Percentiles rank a stretch among this genome's conserved stretches.
These are phyloP conservation scores for Lithosia quadra DNA, from an alignment of 2,888 invertebrate species.

Conservation along the genomic window DNA sequence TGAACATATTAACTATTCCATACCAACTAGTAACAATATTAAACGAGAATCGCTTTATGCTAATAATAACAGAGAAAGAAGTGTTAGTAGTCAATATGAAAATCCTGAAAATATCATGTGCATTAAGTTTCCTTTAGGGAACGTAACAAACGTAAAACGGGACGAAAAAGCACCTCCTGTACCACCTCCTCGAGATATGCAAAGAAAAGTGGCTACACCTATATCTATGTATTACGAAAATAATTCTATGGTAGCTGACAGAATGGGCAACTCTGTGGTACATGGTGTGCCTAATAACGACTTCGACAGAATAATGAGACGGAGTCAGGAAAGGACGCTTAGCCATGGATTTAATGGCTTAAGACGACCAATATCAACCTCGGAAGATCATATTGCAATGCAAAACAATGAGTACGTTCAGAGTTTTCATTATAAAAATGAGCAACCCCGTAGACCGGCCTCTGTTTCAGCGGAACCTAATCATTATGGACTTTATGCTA, in stretches of 20 bases:
- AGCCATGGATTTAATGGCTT: slow-evolving; percentile 81
- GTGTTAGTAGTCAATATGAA: slow-evolving; percentile 72
- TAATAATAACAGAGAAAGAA: slow-evolving; percentile 76
- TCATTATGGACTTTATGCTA: slow-evolving; percentile 78
- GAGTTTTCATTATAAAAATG: slow-evolving; percentile 67
- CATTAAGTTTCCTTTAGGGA: slow-evolving; percentile 84
- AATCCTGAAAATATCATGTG: slow-evolving; percentile 80
- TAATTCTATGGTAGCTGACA: slow-evolving; percentile 69
- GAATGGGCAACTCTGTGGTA: slow-evolving; percentile 62
- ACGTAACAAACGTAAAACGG: slow-evolving; percentile 75
- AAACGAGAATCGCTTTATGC: slow-evolving; percentile 74
- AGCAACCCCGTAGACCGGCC: slow-evolving; percentile 81
- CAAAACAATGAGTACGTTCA: slow-evolving; percentile 80
- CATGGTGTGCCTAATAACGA: slow-evolving; percentile 83
- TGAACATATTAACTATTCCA: slow-evolving; percentile 84
- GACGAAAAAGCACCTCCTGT: slow-evolving; percentile 89
- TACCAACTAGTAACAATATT: slow-evolving; percentile 71
- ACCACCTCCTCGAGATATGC: slow-evolving; percentile 93
- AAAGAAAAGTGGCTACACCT: slow-evolving; percentile 86
- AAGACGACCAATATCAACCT: slow-evolving; percentile 81
- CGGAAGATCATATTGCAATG: slow-evolving; percentile 85
- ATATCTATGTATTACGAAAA: slow-evolving; percentile 84
- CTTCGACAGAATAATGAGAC: slow-evolving; percentile 81
- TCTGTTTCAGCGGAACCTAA: slow-evolving; percentile 84
- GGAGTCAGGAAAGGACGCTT: slow-evolving; percentile 79